These are phyloP conservation scores for Drosophila yooni DNA, from an alignment of 2,888 invertebrate genomes.

Conservation along the genomic window DNA sequence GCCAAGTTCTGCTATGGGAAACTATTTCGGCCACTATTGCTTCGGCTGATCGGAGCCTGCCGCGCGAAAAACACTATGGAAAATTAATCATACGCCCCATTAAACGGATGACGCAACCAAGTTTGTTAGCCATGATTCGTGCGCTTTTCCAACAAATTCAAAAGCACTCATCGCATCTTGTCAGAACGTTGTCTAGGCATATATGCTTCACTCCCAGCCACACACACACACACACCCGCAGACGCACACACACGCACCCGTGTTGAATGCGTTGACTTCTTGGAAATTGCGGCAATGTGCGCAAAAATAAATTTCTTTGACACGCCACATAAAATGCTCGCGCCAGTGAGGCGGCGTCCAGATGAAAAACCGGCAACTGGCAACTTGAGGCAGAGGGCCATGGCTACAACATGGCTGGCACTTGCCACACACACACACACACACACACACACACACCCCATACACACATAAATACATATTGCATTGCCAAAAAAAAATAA, in stretches of 20 bases:
- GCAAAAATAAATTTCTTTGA: slow-evolving; percentile 67
- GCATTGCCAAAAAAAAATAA: slow-evolving; percentile 43
- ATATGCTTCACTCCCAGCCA: slow-evolving; percentile 2
- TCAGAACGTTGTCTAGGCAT: slow-evolving; percentile 45
- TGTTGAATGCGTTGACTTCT: slow-evolving; percentile 52
- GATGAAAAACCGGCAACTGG: slow-evolving; percentile 39
- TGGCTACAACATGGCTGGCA: slow-evolving; percentile 32
- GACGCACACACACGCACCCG: background rate
- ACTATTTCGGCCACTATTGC: slow-evolving; percentile 38
- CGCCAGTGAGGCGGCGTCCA: slow-evolving; percentile 24
- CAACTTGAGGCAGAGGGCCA: slow-evolving; percentile 24
- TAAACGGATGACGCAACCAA: slow-evolving; percentile 71
- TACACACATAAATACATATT: slow-evolving; percentile 5
- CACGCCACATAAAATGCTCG: slow-evolving; percentile 63
- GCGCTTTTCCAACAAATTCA: slow-evolving; percentile 55
- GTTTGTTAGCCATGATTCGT: slow-evolving; percentile 52
- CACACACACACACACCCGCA: background rate
- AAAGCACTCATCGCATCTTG: slow-evolving; percentile 63
- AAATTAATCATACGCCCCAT: slow-evolving; percentile 80
- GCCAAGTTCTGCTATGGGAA: slow-evolving; percentile 66
- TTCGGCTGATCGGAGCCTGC: background rate
- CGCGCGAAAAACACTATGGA: slow-evolving; percentile 29
- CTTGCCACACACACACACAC: slow-evolving; percentile 17
- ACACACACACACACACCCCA: background rate
- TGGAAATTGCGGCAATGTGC: slow-evolving; percentile 61